Conservation (phyloP, 2,888 invertebrate genomes). For the Dryococelus australis region DNA sequence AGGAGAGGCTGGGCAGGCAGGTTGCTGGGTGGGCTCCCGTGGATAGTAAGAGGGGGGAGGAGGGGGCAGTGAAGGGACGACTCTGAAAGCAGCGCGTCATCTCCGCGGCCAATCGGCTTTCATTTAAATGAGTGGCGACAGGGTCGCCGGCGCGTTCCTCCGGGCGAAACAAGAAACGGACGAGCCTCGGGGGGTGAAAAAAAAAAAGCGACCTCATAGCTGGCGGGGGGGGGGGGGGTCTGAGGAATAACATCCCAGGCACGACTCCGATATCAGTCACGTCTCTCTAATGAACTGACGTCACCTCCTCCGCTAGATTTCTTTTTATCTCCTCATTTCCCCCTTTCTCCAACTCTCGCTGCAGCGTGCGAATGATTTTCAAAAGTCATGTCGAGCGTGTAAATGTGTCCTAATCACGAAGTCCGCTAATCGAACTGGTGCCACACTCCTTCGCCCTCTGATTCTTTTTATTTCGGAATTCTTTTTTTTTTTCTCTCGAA, state of each 20-base stretch:
- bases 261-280: slow-evolving; percentile 16
- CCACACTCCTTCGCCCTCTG: not conserved
- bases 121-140: slow-evolving; percentile 11
- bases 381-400: slow-evolving; percentile 1
- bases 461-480: not conserved
- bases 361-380: not conserved
- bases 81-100: not conserved
- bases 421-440: not conserved
- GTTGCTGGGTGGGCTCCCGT: too few species aligned
- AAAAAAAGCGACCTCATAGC: not conserved
- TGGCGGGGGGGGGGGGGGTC: not conserved
- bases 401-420: slow-evolving; percentile 10
- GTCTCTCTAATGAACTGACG: slow-evolving; percentile 2
- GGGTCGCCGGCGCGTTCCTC: not conserved
- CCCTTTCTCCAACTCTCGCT: not conserved
- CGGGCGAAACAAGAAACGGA: not conserved
- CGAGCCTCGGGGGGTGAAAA: not conserved
- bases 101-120: slow-evolving; percentile 1
- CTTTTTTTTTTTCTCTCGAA: not conserved
- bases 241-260: not conserved
- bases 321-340: not conserved
- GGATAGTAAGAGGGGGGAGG: not conserved
- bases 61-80: not conserved
- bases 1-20: too few species aligned
- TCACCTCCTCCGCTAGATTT: not conserved